These are phyloP conservation scores for Tetraodon nigroviridis DNA, from an alignment of 2,113 vertebrate species.

Conservation along the genomic window DNA sequence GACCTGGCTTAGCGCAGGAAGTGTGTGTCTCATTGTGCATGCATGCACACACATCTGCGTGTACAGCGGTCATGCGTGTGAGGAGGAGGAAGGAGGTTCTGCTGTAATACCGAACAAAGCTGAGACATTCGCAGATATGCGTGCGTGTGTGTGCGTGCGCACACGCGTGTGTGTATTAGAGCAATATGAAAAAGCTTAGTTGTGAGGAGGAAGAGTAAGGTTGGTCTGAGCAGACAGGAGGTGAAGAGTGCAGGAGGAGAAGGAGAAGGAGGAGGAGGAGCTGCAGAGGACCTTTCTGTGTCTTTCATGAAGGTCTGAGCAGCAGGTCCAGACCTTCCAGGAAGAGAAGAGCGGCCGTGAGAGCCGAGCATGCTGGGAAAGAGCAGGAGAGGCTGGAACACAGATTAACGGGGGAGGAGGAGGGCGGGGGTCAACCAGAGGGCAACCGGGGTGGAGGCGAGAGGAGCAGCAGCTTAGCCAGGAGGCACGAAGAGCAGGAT, in stretches of 20 bases:
- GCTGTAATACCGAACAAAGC: conserved; percentile 13
- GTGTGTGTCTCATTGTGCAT: conserved; percentile 34
- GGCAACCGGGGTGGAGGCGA: conserved; percentile 57
- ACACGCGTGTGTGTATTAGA: conserved; percentile 19
- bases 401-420: conserved; percentile 42
- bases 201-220: conserved; percentile 24
- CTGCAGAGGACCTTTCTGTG: neutral
- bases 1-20: conserved; percentile 68
- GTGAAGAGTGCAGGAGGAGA: too few species aligned
- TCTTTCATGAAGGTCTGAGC: too few species aligned
- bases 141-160: conserved; percentile 18
- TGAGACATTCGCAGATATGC: conserved; percentile 28
- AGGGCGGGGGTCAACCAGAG: conserved; percentile 53
- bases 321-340: conserved; percentile 11
- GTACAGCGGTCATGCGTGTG: conserved; percentile 40
- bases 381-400: conserved; percentile 27
- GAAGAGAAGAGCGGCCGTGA: conserved; percentile 7
- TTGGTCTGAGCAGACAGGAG: conserved; percentile 4
- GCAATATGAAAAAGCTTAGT: conserved; percentile 44
- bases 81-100: conserved; percentile 38
- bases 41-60: conserved; percentile 28
- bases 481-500: conserved; percentile 51
- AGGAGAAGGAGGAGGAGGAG: conserved; percentile 11
- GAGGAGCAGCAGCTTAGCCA: conserved; percentile 53
- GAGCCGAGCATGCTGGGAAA: conserved; percentile 32